Percentiles rank a stretch among this genome's conserved stretches.
phyloP scores from a whole-genome alignment of 2,113 vertebrate species.

The Dermatemys mawii region DNA sequence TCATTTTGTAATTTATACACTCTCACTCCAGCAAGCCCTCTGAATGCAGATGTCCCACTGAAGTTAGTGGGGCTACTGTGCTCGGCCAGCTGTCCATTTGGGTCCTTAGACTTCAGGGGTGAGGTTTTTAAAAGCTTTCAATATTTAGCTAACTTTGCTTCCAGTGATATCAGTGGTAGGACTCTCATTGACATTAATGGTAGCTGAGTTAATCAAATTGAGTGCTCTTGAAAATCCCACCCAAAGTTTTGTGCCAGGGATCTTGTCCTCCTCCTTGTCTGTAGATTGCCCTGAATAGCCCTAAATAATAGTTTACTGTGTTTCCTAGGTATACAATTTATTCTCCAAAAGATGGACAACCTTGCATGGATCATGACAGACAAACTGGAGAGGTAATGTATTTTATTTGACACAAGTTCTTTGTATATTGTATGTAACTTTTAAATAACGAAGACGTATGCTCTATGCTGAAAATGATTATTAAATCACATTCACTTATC shows the following conservation, averaged over 20 bases:
- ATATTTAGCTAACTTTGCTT: not conserved
- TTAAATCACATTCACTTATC: not conserved
- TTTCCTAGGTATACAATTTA: constrained; percentile 93
- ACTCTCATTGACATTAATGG: rapidly evolving
- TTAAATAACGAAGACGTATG: not conserved
- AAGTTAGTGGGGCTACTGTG: rapidly evolving
- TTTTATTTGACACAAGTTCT: not conserved
- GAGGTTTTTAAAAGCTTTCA: not conserved
- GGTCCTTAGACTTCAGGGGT: not conserved
- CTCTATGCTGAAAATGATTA: not conserved
- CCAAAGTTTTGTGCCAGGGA: not conserved
- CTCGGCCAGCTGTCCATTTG: not conserved
- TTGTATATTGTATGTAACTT: not conserved
- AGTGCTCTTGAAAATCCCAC: not conserved
- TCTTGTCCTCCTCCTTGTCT: not conserved
- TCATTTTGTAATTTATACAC: not conserved
- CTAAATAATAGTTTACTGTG: not conserved
- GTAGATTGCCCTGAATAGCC: not conserved
- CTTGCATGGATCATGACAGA: constrained; percentile 99
- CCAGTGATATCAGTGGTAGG: not conserved
- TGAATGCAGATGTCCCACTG: not conserved
- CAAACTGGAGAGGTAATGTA: constrained; percentile 94
- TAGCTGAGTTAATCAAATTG: not conserved
- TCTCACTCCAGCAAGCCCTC: not conserved
- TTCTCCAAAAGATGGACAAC: constrained; percentile 97